These are phyloP conservation scores for Yponomeuta evonymella DNA, from an alignment of 2,888 invertebrate species.

Conservation along the genomic window DNA sequence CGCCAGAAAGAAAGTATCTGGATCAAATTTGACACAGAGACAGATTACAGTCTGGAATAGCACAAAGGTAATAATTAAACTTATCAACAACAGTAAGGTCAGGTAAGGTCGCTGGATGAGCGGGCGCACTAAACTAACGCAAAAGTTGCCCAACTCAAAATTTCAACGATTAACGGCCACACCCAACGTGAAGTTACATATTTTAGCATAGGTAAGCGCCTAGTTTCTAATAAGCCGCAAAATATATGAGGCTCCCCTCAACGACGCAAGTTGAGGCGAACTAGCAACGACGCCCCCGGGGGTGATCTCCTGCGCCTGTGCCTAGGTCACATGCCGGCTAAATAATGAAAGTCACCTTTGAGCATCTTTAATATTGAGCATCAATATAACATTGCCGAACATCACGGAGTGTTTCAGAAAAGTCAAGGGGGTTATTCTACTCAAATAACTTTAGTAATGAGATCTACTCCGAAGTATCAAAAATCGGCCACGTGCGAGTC, in stretches of 20 bases:
- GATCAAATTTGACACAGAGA: no score
- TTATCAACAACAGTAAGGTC: no score
- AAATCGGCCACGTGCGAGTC: no score
- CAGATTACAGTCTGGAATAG: no score
- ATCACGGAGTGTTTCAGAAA: no score
- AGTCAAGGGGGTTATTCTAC: no score
- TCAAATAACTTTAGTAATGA: no score
- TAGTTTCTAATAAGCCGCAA: conserved; percentile 51
- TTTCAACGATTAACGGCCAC: conserved; percentile 57
- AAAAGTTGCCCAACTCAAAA: conserved; percentile 56
- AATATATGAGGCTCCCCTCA: conserved; percentile 42
- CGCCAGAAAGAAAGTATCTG: no score
- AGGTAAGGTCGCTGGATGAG: not conserved
- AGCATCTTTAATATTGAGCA: not conserved
- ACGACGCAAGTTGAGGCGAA: conserved; percentile 31
- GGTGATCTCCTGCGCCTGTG: conserved; percentile 35
- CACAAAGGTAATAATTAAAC: no score
- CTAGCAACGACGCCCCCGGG: conserved; percentile 52
- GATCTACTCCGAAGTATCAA: no score
- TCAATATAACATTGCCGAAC: no score
- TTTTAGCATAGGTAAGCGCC: conserved; percentile 54
- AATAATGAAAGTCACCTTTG: conserved; percentile 25
- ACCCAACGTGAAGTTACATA: conserved; percentile 46
- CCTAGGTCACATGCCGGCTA: conserved; percentile 43
- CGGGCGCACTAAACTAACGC: not conserved